Evolutionary conservation across 2,797 vertebrate species (phyloP).

Genomic region (Bradypodion ventrale): DNA sequence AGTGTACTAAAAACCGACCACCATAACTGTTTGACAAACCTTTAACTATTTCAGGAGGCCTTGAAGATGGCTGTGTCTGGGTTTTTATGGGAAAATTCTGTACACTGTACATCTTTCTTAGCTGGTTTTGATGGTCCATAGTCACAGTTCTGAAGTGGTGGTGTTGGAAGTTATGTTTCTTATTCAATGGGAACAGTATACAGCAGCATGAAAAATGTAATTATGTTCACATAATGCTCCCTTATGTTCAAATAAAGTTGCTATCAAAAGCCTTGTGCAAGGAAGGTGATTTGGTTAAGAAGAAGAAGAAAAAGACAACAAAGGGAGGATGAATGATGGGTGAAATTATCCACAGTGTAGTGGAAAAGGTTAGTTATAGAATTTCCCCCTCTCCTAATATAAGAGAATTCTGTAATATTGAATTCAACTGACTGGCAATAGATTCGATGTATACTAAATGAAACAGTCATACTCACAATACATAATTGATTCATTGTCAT

Average conservation of each 20-base stretch:
- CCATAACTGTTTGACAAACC: slow-evolving; percentile 1
- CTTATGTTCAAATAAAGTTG: slow-evolving; percentile 31
- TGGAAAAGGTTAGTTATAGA: background rate
- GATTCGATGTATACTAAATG: background rate
- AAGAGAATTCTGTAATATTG: background rate
- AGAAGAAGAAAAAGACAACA: background rate
- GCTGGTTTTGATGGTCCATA: background rate
- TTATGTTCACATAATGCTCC: slow-evolving; percentile 32
- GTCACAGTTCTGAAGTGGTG: background rate
- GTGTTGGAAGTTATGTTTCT: slow-evolving; percentile 17
- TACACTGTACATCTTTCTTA: slow-evolving; percentile 3
- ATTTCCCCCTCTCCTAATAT: background rate
- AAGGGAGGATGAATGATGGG: background rate
- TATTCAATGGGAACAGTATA: slow-evolving; percentile 13
- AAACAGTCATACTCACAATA: background rate
- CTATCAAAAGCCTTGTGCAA: slow-evolving; percentile 1
- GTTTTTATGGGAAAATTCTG: slow-evolving; percentile 28
- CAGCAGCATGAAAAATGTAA: slow-evolving; percentile 20
- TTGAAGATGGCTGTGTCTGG: slow-evolving; percentile 22
- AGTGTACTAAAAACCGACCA: slow-evolving; percentile 40
- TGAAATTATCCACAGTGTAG: background rate
- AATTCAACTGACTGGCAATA: background rate
- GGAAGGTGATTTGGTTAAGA: background rate
- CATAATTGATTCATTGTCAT: background rate
- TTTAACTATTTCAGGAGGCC: slow-evolving; percentile 19